Evolutionary conservation across 2,113 vertebrate species (phyloP).

Genomic region (Lepus europaeus): DNA sequence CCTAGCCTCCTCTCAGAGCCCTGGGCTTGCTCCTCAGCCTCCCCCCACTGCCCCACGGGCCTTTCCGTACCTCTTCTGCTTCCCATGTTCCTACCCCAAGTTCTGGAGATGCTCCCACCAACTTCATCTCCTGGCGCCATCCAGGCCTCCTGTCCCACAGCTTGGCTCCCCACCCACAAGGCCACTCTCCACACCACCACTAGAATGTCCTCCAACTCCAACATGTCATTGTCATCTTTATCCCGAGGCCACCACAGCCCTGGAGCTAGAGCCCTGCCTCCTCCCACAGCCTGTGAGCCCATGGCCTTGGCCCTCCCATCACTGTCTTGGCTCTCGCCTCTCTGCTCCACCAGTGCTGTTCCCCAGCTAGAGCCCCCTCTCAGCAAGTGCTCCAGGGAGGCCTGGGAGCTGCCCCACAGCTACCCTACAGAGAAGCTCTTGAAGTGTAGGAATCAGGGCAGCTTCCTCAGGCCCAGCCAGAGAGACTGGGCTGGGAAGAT

Average conservation of each 20-base stretch:
- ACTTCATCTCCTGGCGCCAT: background rate
- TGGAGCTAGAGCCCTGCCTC: background rate
- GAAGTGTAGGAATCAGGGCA: conserved; percentile 18
- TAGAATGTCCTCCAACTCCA: background rate
- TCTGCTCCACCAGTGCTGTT: background rate
- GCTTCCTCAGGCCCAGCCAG: conserved; percentile 14
- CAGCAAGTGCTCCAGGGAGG: conserved; percentile 6
- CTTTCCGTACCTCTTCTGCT: background rate
- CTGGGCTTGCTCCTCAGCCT: background rate
- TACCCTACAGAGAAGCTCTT: background rate
- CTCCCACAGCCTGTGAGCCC: background rate
- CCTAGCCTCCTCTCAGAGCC: background rate
- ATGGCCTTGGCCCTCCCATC: background rate
- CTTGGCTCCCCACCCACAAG: conserved; percentile 5
- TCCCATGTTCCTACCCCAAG: background rate
- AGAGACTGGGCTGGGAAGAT: conserved; percentile 17
- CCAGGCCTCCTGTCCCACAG: background rate
- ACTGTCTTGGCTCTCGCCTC: background rate
- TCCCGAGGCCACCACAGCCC: background rate
- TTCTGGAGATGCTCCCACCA: background rate
- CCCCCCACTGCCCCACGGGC: background rate
- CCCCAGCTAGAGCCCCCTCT: background rate
- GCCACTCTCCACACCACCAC: background rate
- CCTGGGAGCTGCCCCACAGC: background rate
- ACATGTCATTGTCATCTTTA: background rate